Percentiles rank a stretch among this genome's conserved stretches.
phyloP scores from a whole-genome alignment of 2,888 invertebrate species.

The Drosophila tanythrix region DNA sequence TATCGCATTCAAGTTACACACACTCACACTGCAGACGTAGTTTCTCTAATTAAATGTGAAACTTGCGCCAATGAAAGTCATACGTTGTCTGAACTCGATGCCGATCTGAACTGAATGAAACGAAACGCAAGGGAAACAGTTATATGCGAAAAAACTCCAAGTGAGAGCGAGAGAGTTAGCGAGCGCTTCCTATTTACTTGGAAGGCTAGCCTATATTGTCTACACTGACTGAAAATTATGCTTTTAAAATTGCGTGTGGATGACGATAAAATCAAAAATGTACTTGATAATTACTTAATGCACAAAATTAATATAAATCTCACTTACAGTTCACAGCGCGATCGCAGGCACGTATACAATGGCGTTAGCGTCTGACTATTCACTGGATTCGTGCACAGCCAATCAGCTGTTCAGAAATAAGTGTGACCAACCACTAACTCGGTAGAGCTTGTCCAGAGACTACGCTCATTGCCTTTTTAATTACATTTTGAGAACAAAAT shows the following conservation, averaged over 20 bases:
- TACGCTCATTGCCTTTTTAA: background rate
- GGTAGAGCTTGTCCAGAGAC: background rate
- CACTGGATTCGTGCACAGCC: slow-evolving; percentile 33
- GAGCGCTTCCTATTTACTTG: slow-evolving; percentile 14
- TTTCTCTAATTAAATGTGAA: slow-evolving; percentile 63
- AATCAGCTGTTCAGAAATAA: slow-evolving; percentile 41
- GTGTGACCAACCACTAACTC: slow-evolving; percentile 23
- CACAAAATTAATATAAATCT: slow-evolving; percentile 12
- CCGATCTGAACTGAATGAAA: slow-evolving; percentile 35
- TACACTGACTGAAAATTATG: background rate
- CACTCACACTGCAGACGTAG: slow-evolving; percentile 18
- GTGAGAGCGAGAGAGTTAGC: slow-evolving; percentile 42
- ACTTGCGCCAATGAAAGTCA: slow-evolving; percentile 55
- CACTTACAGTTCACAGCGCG: slow-evolving; percentile 41
- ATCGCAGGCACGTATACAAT: slow-evolving; percentile 50
- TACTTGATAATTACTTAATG: background rate
- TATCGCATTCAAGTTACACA: slow-evolving; percentile 20
- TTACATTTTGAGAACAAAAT: background rate
- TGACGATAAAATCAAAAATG: background rate
- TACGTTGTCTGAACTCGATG: slow-evolving; percentile 28
- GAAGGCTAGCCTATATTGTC: background rate
- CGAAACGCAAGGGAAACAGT: slow-evolving; percentile 37
- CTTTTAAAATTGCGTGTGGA: background rate
- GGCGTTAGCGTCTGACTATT: slow-evolving; percentile 56
- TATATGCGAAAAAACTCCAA: slow-evolving; percentile 1